These are phyloP conservation scores for Diloba caeruleocephala DNA, from an alignment of 2,888 invertebrate genomes.

Conservation along the genomic window DNA sequence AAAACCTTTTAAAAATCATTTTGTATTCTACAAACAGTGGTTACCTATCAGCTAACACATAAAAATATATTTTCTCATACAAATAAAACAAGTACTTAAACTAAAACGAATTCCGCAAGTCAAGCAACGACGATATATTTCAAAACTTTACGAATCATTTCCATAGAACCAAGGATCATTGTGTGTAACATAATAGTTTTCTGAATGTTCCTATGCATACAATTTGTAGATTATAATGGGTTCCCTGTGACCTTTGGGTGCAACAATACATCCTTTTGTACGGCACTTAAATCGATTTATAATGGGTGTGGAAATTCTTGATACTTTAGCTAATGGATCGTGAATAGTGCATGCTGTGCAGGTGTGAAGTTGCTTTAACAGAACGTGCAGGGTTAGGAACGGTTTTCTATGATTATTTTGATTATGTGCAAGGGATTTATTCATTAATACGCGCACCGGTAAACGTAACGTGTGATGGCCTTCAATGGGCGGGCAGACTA, in stretches of 20 bases:
- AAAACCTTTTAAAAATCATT: not conserved
- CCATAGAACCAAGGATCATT: slow-evolving; percentile 39
- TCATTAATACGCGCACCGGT: no score
- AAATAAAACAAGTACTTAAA: slow-evolving; percentile 9
- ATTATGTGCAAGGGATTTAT: no score
- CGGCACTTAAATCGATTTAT: slow-evolving; percentile 71
- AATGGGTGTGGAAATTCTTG: slow-evolving; percentile 60
- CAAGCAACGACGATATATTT: slow-evolving; percentile 47
- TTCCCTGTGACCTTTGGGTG: slow-evolving; percentile 75
- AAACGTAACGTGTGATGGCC: no score
- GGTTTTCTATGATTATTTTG: not conserved
- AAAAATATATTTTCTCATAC: slow-evolving; percentile 1
- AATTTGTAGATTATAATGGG: slow-evolving; percentile 69
- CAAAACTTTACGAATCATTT: slow-evolving; percentile 41
- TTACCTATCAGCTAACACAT: not conserved
- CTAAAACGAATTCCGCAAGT: slow-evolving; percentile 50
- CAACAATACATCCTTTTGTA: slow-evolving; percentile 76
- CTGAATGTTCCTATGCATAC: slow-evolving; percentile 65
- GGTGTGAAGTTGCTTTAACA: not conserved
- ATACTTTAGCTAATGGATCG: slow-evolving; percentile 50
- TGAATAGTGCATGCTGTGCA: not conserved
- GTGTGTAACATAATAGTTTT: slow-evolving; percentile 66
- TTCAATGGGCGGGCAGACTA: no score
- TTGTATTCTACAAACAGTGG: slow-evolving; percentile 2
- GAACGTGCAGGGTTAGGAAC: not conserved